These are phyloP conservation scores for Scaptomyza graminum DNA, from an alignment of 1,140 invertebrate genomes.

Conservation along the genomic window DNA sequence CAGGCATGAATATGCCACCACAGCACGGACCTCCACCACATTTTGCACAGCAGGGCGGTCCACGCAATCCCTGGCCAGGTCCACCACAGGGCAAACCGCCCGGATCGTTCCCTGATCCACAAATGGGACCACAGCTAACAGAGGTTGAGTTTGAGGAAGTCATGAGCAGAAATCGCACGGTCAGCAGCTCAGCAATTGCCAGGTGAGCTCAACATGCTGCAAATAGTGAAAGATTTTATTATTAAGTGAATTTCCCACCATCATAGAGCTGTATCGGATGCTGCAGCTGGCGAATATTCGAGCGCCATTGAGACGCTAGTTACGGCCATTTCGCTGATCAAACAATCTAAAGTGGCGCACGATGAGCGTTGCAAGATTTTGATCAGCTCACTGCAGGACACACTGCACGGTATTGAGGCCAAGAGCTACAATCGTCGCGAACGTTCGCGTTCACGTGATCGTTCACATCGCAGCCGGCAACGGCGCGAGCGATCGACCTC, in stretches of 20 bases:
- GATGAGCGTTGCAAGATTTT: conserved; percentile 99
- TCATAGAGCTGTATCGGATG: conserved; percentile 96
- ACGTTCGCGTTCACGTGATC: conserved; percentile 90
- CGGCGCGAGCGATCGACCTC: conserved; percentile 92
- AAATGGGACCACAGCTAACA: conserved; percentile 89
- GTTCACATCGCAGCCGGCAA: conserved; percentile 88
- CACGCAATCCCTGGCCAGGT: conserved; percentile 80
- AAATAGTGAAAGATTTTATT: neutral
- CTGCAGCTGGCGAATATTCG: conserved; percentile 97
- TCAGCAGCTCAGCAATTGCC: conserved; percentile 98
- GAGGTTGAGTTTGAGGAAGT: conserved; percentile 99
- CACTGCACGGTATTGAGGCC: conserved; percentile 89
- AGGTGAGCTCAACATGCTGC: conserved; percentile 45
- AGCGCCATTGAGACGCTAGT: conserved; percentile 99
- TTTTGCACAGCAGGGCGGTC: conserved; percentile 85
- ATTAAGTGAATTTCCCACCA: neutral
- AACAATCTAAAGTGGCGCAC: conserved; percentile 98
- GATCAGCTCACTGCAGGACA: conserved; percentile 98
- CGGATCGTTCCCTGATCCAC: conserved; percentile 84
- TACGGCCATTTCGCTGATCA: conserved; percentile 99
- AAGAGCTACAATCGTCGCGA: conserved; percentile 84
- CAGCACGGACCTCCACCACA: conserved; percentile 87
- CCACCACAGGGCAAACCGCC: conserved; percentile 84
- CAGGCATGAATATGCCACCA: conserved; percentile 85
- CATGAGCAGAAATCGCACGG: conserved; percentile 97